Evolutionary conservation across 2,113 vertebrate genomes (phyloP), one percentile per base, ranked within the genome.

Genomic region (Xyliphius kryptos): DNA sequence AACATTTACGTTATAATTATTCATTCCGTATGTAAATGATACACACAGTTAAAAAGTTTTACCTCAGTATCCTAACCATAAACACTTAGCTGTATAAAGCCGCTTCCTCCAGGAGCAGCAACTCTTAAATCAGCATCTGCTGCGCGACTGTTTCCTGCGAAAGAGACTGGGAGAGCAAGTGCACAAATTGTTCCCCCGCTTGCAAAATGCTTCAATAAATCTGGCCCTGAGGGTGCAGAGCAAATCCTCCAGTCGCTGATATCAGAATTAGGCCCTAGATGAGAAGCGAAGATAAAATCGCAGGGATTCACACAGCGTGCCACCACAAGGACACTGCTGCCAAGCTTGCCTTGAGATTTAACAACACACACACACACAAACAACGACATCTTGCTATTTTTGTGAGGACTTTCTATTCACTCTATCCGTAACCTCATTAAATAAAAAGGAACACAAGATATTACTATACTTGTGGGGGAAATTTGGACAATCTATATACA

Each of bases 321-420:
- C 49, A 50, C 46, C 47, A 43, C 48, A 50, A 68, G 67, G 61
- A 56, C 66, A 32, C 61, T 15, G 14, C 56, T 60, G 70, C 67
- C 66, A 72, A 67, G 49, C 20, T 56, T 43, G 36, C 15, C 6
- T 13, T 21, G 63, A 68, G 62, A 68, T 63, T 63, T 56, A 68
- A 60, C 61, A 68, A 53, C 66, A 60, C n/a, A n/a, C n/a, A n/a
- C n/a, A n/a, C n/a, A n/a, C n/a, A 68, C 66, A 63, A 32, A 61
- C 53, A 40, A 20, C 21, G n/a, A n/a, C n/a, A n/a, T n/a, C n/a
- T n/a, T n/a, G n/a, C n/a, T n/a, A n/a, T n/a, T n/a, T n/a, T n/a
- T n/a, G n/a, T n/a, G n/a, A n/a, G n/a, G n/a, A n/a, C n/a, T n/a
- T n/a, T n/a, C n/a, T n/a, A n/a, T n/a, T n/a, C n/a, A n/a, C n/a